phyloP scores from a whole-genome alignment of 2,888 invertebrate species.

The Drosophila anomalipes region DNA sequence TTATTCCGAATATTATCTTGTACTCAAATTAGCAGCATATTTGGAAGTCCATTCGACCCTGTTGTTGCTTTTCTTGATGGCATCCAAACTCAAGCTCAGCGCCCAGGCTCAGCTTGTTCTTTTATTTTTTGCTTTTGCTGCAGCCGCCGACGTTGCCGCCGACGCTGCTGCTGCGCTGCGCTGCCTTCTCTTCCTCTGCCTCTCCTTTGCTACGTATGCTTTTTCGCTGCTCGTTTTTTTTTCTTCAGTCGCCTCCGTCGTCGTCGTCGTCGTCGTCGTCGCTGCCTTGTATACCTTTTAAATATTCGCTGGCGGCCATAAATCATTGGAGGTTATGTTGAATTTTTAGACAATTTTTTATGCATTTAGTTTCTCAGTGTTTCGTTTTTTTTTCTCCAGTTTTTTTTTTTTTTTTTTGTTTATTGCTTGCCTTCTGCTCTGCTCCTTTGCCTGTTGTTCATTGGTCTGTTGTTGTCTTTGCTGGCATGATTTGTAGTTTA shows the following conservation, averaged over 20 bases:
- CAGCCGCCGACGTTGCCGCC: constrained; percentile 11
- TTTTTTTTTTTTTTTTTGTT: constrained; percentile 1
- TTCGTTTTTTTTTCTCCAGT: constrained; percentile 2
- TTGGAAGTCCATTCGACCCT: constrained; percentile 6
- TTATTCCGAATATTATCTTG: not conserved
- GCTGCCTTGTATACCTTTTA: constrained; percentile 75
- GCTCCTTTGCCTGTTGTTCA: constrained; percentile 26
- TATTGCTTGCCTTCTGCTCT: constrained; percentile 40
- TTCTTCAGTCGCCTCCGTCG: constrained; percentile 18
- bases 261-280: constrained; percentile 3
- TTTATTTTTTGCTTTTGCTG: constrained; percentile 16
- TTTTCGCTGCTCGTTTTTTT: constrained; percentile 19
- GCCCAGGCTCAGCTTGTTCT: constrained; percentile 13
- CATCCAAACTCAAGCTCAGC: constrained; percentile 19
- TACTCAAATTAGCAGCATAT: constrained; percentile 1
- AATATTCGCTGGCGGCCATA: constrained; percentile 83
- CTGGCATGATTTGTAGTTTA: constrained; percentile 80
- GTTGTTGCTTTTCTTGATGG: constrained; percentile 15
- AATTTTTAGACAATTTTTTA: constrained; percentile 80
- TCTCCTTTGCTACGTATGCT: constrained; percentile 19
- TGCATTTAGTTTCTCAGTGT: constrained; percentile 58
- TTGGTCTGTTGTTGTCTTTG: constrained; percentile 54
- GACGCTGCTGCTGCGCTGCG: constrained; percentile 5
- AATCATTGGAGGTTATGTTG: constrained; percentile 84
- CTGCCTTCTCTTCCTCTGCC: constrained; percentile 1